Base-by-base conservation (phyloP, 2,888 invertebrate species). In the Archips xylosteana region DNA sequence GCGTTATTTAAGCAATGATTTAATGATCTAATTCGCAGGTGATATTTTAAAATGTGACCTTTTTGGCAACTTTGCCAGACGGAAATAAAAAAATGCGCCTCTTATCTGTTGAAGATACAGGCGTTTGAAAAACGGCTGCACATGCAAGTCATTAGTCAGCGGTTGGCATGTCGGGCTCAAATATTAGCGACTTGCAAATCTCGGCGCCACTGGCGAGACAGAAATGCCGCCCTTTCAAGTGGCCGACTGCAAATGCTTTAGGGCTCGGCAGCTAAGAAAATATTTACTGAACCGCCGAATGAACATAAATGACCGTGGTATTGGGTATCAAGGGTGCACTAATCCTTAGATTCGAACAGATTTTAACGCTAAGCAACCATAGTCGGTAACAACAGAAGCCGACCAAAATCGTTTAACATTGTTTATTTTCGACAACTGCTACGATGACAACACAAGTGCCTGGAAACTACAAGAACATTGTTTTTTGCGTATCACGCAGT, bases 291-390 rank as follows among this genome's bases (percentile, higher is more conserved):
- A 86, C 89, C 87, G 92, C 84, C 84, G 84, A 86, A 86, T 92
- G 88, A 92, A 91, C 91, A 94, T 92, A 94, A 94, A 91, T 92
- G 91, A 92, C 89, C 93, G 89, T 90, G 81, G 90, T 89, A 94
- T 94, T 92, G 89, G 85, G 86, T 86, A 86, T 86, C 85, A 72
- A 76, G 75, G 70, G 64, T 71, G 72, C 60, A 51, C 15, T 74
- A 74, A 74, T 74, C 74, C 70, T 70, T 51, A 70, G 65, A 70
- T 65, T 70, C 74, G 64, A 57, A 74, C 47, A 63, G 74, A 70
- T 74, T 70, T 74, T 70, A 70, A 65, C 69, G 74, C 65, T 70
- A 60, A 70, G 64, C 51, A 69, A 69, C 60, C 63, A 23, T 23
- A 59, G 42, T 34, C 60, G 49, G 59, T 49, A 47, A 42, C 69